Percentiles rank a stretch among this genome's conserved stretches.
These are phyloP conservation scores for Euphydryas editha DNA, from an alignment of 2,888 invertebrate species.

Conservation along the genomic window DNA sequence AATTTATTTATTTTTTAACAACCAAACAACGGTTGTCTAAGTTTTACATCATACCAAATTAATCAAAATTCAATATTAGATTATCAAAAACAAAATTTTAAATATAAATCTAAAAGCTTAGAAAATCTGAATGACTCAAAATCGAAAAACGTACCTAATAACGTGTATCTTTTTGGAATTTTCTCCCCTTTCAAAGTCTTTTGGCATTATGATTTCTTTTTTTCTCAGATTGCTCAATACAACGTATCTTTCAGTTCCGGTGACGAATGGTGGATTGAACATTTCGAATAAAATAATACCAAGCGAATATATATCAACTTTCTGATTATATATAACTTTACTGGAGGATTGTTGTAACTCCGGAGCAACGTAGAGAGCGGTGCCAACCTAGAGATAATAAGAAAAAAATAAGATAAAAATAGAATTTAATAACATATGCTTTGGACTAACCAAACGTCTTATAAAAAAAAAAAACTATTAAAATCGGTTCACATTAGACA, in stretches of 20 bases:
- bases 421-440: background rate
- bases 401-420: background rate
- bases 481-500: background rate
- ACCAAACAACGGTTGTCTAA: too few species aligned
- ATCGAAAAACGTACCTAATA: slow-evolving; percentile 75
- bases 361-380: slow-evolving; percentile 97
- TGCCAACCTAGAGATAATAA: slow-evolving; percentile 88
- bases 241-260: slow-evolving; percentile 94
- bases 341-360: slow-evolving; percentile 89
- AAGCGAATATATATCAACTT: slow-evolving; percentile 93
- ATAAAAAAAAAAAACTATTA: background rate
- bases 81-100: too few species aligned
- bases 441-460: background rate
- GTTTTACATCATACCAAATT: too few species aligned
- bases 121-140: too few species aligned
- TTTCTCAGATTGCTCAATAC: slow-evolving; percentile 89
- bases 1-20: too few species aligned
- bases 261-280: slow-evolving; percentile 92
- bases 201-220: slow-evolving; percentile 88
- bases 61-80: too few species aligned
- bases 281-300: slow-evolving; percentile 98
- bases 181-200: slow-evolving; percentile 83
- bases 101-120: too few species aligned
- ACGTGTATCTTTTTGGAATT: slow-evolving; percentile 85
- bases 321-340: slow-evolving; percentile 93